Conservation (phyloP, 1,140 invertebrate species). For the Phenacoccus solenopsis region DNA sequence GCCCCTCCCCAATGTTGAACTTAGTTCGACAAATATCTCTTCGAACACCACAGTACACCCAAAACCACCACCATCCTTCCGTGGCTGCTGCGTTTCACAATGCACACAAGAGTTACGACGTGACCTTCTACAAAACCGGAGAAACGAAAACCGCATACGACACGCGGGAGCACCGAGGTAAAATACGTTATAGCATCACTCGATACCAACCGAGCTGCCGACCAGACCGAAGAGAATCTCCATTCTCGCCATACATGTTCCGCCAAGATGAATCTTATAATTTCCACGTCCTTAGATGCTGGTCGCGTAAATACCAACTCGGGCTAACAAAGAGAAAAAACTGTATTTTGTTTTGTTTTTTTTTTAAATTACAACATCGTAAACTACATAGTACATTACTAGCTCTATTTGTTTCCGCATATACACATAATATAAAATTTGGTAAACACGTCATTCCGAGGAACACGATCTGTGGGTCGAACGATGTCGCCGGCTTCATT, state of each 20-base stretch:
- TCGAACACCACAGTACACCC: too few species aligned
- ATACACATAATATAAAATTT: too few species aligned
- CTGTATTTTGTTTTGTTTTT: too few species aligned
- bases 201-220: too few species aligned
- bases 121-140: not conserved
- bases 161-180: too few species aligned
- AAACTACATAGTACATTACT: not conserved
- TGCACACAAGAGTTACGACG: not conserved
- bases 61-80: too few species aligned
- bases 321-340: not conserved
- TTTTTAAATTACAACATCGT: not conserved
- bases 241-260: not conserved
- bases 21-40: too few species aligned
- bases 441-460: not conserved
- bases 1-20: too few species aligned
- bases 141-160: not conserved
- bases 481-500: not conserved
- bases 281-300: not conserved
- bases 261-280: not conserved
- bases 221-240: not conserved
- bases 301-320: not conserved
- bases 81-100: too few species aligned
- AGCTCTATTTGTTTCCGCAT: too few species aligned
- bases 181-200: too few species aligned
- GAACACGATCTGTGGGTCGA: not conserved